A percentile compares a stretch with the other conserved stretches of the same genome.
Conservation (phyloP, 2,888 invertebrate species). For the Drosophila cognata region DNA sequence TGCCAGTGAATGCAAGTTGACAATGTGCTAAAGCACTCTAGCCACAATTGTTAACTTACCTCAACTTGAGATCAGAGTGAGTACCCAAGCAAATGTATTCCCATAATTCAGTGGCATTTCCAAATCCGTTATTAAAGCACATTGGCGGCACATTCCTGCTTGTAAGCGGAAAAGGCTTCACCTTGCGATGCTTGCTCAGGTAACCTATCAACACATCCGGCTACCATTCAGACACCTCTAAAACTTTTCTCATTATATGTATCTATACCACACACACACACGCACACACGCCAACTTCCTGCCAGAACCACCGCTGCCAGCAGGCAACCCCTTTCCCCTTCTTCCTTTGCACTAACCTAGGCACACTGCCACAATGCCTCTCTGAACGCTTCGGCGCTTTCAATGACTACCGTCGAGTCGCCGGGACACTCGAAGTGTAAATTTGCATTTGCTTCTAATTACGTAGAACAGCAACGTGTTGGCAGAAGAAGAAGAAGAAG, state of each 20-base stretch:
- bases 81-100: not conserved
- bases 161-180: constrained; percentile 15
- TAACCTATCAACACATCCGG: constrained; percentile 32
- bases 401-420: constrained; percentile 72
- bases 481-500: constrained; percentile 11
- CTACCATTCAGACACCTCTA: constrained; percentile 37
- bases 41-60: not conserved
- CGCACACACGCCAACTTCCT: constrained; percentile 42
- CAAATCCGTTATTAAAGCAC: constrained; percentile 10
- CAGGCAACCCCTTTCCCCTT: not conserved
- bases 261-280: constrained; percentile 17
- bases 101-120: constrained; percentile 6
- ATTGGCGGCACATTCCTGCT: not conserved
- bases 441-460: constrained; percentile 79
- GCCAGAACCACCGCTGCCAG: constrained; percentile 12
- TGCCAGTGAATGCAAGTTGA: not conserved
- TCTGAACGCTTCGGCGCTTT: constrained; percentile 55
- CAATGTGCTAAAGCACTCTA: not conserved
- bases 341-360: not conserved
- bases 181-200: constrained; percentile 17
- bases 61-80: not conserved
- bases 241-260: constrained; percentile 74
- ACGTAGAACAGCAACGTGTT: constrained; percentile 40
- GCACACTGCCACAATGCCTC: constrained; percentile 37
- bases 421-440: constrained; percentile 69